Base-by-base conservation (phyloP, 2,888 invertebrate genomes). In the Panorpa germanica region DNA sequence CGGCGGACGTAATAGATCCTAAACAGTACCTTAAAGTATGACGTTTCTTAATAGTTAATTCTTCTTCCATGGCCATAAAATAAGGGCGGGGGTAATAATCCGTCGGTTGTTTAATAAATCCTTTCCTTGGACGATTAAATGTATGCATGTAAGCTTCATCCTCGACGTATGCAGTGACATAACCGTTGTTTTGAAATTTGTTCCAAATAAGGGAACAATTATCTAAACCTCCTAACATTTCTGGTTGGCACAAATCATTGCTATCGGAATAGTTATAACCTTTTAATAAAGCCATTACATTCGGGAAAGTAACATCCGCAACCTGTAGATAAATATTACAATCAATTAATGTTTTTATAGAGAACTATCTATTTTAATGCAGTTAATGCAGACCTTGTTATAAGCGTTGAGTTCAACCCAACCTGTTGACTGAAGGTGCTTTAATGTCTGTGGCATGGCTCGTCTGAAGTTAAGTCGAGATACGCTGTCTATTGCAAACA, bases 301-400 rank as follows among this genome's bases (percentile, higher is more conserved):
- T 93, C 0, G 90, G 85, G 45, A 80, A 83, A 0, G 88, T 90
- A 44, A 90, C 90, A 45, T 88, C 88, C 5, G 71, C 83, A 36
- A 81, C 65, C 66, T 82, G 46, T n/a, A n/a, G n/a, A n/a, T n/a
- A n/a, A n/a, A n/a, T n/a, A n/a, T n/a, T n/a, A n/a, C n/a, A n/a
- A n/a, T n/a, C n/a, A n/a, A n/a, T n/a, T n/a, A n/a, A n/a, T n/a
- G n/a, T n/a, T n/a, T n/a, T n/a, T n/a, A n/a, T n/a, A n/a, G n/a
- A n/a, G 21, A 33, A 32, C 19, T 20, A n/a, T 10, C 26, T 16
- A n/a, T n/a, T n/a, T n/a, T n/a, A n/a, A n/a, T n/a, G n/a, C n/a
- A n/a, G n/a, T n/a, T n/a, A n/a, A n/a, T n/a, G n/a, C n/a, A 38
- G 46, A 67, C 68, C 61, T 68, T 68, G 43, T 68, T 63, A 49